Evolutionary conservation across 2,113 vertebrate species (phyloP), one percentile per base, ranked within the genome.

Genomic region (Ophiodon elongatus): DNA sequence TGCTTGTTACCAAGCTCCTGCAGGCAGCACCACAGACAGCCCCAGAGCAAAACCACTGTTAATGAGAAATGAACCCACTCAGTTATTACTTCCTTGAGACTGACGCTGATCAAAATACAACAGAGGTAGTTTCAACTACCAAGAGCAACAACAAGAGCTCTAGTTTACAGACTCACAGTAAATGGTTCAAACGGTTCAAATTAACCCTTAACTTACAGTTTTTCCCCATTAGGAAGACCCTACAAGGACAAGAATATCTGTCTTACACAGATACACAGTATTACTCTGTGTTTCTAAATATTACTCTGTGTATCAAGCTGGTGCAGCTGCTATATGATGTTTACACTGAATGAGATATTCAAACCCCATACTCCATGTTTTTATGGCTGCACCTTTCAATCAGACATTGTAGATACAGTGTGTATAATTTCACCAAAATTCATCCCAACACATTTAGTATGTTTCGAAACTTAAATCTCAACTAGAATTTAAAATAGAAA

Each of bases 1-100:
- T 56, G 89, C 82, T 88, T 90, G 73, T 91, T 88, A 91, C 82
- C 35, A 59, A 47, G 72, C 76, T 77, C 85, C 83, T 79, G 79
- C 73, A 83, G 76, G 80, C 86, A 73, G 65, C 59, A 65, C 47
- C 60, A 54, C 27, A 43, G 81, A 87, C 62, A 69, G 69, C 66
- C 87, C 43, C 59, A 60, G 43, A 88, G 75, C 62, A 87, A 78
- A 82, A 78, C 27, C 66, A 39, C 62, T 43, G 67, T 79, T 88
- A 90, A 88, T 88, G 78, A 85, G 73, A 62, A 89, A 70, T 37
- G 43, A 59, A 63, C 76, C 45, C 62, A 29, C 47, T 70, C 59
- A 43, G 13, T 83, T 74, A 74, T 67, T 65, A 41, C 66, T 70
- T 83, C 41, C 65, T 27, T 2, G 17, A 80, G 67, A 82, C 41